Evolutionary conservation across 2,113 vertebrate species (phyloP).

Genomic region (Ursus arctos): DNA sequence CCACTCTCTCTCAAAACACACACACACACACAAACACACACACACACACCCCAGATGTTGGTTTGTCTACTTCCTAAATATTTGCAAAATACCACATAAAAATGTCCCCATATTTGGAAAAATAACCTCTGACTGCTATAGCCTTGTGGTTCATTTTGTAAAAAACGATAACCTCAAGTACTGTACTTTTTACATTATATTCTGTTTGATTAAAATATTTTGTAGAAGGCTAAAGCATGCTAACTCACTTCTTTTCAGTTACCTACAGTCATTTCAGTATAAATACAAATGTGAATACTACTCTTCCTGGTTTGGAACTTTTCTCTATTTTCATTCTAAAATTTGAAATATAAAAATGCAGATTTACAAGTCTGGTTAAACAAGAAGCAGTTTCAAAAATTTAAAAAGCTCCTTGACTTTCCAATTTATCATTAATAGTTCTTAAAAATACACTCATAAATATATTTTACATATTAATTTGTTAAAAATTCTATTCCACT

Average conservation of each 20-base stretch:
- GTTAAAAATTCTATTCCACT: slow-evolving; percentile 18
- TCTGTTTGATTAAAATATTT: slow-evolving; percentile 48
- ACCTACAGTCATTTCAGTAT: neutral
- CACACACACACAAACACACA: too few species aligned
- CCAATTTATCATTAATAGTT: slow-evolving; percentile 42
- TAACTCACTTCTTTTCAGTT: slow-evolving; percentile 44
- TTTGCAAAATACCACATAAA: neutral
- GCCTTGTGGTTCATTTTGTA: slow-evolving; percentile 9
- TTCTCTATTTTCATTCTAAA: slow-evolving; percentile 55
- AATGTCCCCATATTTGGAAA: neutral
- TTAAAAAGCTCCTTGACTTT: slow-evolving; percentile 17
- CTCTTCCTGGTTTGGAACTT: neutral
- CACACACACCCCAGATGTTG: neutral
- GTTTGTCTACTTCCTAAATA: slow-evolving; percentile 44
- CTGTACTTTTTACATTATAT: neutral
- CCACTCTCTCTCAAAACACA: neutral
- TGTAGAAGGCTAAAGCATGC: neutral
- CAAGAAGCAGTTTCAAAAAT: slow-evolving; percentile 35
- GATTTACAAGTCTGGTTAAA: slow-evolving; percentile 34
- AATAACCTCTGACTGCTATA: neutral
- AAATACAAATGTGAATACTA: slow-evolving; percentile 36
- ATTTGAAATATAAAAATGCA: slow-evolving; percentile 45
- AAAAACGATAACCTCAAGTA: slow-evolving; percentile 42
- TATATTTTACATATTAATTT: slow-evolving; percentile 43
- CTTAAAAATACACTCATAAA: slow-evolving; percentile 17